phyloP scores from a whole-genome alignment of 1,140 invertebrate species.

The Orchesella cincta region DNA sequence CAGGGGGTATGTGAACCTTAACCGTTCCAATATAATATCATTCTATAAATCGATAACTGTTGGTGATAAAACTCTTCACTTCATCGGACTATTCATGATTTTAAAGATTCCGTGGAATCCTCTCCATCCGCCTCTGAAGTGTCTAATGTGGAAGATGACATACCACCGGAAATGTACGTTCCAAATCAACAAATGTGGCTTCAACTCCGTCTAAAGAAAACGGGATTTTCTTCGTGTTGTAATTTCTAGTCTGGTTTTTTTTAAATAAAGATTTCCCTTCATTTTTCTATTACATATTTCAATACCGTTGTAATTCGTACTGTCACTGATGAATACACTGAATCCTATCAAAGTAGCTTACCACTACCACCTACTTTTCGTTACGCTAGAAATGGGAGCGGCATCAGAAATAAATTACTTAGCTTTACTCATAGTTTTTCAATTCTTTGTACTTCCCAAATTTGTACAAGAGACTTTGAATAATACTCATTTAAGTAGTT shows the following conservation, averaged over 20 bases:
- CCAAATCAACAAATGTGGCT: conserved; percentile 85
- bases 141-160: conserved; percentile 52
- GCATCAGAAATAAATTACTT: background rate
- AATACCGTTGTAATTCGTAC: too few relatives aligned
- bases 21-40: too few relatives aligned
- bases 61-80: too few relatives aligned
- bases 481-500: too few relatives aligned
- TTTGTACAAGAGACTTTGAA: too few relatives aligned
- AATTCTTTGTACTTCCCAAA: too few relatives aligned
- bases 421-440: background rate
- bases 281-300: too few relatives aligned
- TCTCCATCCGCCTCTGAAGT: conserved; percentile 34
- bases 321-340: background rate
- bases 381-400: background rate
- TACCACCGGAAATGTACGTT: conserved; percentile 86
- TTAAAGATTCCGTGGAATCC: background rate
- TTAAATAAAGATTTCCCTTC: too few relatives aligned
- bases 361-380: background rate
- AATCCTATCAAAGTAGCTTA: background rate
- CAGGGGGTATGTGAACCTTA: background rate
- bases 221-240: conserved; percentile 40
- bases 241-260: background rate
- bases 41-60: too few relatives aligned
- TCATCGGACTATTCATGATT: too few relatives aligned
- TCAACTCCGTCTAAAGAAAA: conserved; percentile 62